Evolutionary conservation across 2,888 invertebrate species (phyloP), one percentile per base, ranked within the genome.

Genomic region (Creontiades dilutus): DNA sequence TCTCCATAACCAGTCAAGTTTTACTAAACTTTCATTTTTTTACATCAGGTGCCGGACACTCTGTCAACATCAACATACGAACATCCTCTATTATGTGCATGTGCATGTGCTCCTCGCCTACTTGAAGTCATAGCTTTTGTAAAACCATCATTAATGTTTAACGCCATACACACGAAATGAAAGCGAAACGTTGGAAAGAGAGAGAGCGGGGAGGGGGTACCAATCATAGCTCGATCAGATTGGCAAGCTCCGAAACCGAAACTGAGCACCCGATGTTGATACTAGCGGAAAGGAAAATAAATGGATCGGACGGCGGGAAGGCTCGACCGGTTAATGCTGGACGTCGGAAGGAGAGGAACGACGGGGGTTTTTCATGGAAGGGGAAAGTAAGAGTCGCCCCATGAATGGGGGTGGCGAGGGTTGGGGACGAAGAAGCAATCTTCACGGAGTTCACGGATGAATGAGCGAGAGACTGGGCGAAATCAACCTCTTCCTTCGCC

Each of bases 351-450:
- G 3, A 7, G 37, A 2, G 37, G 37, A n/a, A n/a, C 48, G 9
- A 48, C 5, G 52, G 11, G 52, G 23, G 23, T 2, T 12, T 19
- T 23, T 19, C 11, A 23, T 23, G 27, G 68, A 23, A 68, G 68
- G 68, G 68, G 23, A 19, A 68, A 19, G 68, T 68, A 68, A n/a
- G n/a, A n/a, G 68, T 68, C 68, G 23, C 19, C 23, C 19, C 19
- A 68, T 68, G 68, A 68, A 68, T 68, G 23, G 0, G 68, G 68
- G 11, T 23, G 37, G 37, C 7, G 37, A 37, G 37, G 37, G 37
- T 37, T 37, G 37, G 68, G 68, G 68, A 68, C 68, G 68, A 19
- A 68, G 27, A 68, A 68, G 68, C 68, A 68, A 68, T 68, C 27
- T 68, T 23, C 19, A 68, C 5, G 23, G 68, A 68, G 68, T 27